Evolutionary conservation across 2,888 invertebrate species (phyloP).

Genomic region (Plebejus argus): DNA sequence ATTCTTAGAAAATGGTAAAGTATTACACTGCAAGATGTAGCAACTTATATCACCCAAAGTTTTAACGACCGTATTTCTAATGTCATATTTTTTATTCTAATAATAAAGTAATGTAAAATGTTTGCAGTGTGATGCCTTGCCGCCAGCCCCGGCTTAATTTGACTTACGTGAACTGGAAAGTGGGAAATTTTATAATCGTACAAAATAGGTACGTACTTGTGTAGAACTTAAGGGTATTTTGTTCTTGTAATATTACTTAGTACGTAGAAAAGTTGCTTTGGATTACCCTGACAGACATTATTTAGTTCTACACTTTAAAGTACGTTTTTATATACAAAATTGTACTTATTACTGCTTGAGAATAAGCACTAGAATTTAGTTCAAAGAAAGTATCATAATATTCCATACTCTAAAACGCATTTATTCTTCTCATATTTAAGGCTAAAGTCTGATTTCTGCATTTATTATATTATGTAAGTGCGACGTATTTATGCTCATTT

Average conservation of each 20-base stretch:
- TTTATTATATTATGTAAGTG: conserved; percentile 60
- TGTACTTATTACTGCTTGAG: background rate
- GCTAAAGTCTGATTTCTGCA: conserved; percentile 68
- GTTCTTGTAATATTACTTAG: background rate
- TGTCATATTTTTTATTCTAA: background rate
- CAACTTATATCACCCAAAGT: background rate
- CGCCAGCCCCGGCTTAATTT: conserved; percentile 17
- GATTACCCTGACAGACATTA: background rate
- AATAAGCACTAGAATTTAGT: background rate
- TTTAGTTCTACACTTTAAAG: conserved; percentile 30
- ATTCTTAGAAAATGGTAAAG: background rate
- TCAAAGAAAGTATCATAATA: background rate
- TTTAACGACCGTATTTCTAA: background rate
- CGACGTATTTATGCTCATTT: conserved; percentile 47
- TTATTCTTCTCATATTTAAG: conserved; percentile 30
- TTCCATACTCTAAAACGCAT: background rate
- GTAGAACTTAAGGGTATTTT: conserved; percentile 26
- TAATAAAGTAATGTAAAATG: background rate
- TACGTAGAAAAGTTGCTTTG: background rate
- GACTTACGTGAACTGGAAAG: background rate
- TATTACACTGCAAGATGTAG: conserved; percentile 18
- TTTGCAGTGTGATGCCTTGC: conserved; percentile 31
- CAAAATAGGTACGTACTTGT: conserved; percentile 30
- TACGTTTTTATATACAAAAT: conserved; percentile 1
- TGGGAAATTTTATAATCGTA: conserved; percentile 11